Percentiles rank a stretch among this genome's conserved stretches.
Evolutionary conservation across 2,113 vertebrate species (phyloP).

Genomic region (Leiothrix lutea): DNA sequence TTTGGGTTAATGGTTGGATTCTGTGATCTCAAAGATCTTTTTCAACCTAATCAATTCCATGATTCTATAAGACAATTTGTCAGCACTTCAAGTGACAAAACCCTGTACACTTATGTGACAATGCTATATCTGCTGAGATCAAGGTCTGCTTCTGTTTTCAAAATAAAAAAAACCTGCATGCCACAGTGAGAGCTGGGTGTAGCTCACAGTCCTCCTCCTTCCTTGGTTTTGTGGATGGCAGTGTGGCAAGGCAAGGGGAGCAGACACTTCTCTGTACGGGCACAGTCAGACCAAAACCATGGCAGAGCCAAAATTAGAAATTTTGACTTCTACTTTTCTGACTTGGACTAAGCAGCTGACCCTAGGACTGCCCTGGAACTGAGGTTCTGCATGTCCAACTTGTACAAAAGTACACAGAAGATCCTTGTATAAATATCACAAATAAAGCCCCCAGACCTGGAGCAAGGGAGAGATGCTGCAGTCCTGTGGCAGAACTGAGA

Average conservation of each 20-base stretch:
- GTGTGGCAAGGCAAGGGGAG: neutral
- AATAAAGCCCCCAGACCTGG: neutral
- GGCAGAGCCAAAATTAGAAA: neutral
- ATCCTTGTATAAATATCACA: neutral
- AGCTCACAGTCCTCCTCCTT: neutral
- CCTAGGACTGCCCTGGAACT: too few species aligned
- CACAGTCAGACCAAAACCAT: neutral
- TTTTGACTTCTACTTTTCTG: conserved; percentile 12
- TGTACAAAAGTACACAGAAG: rapidly evolving
- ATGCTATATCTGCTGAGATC: neutral
- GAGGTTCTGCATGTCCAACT: neutral
- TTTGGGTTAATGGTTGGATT: neutral
- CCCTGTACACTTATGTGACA: neutral
- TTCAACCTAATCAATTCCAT: neutral
- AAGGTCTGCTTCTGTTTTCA: neutral
- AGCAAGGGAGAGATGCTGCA: neutral
- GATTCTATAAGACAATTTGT: neutral
- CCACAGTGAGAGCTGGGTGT: neutral
- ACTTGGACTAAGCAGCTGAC: rapidly evolving
- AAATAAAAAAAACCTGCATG: neutral
- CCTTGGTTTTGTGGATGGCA: neutral
- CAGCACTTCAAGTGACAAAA: neutral
- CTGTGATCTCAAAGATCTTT: neutral
- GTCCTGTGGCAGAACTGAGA: neutral
- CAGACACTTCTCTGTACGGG: neutral